A percentile compares a stretch with the other conserved stretches of the same genome.
These are phyloP conservation scores for Argopecten irradians DNA, from an alignment of 1,140 invertebrate genomes.

Conservation along the genomic window DNA sequence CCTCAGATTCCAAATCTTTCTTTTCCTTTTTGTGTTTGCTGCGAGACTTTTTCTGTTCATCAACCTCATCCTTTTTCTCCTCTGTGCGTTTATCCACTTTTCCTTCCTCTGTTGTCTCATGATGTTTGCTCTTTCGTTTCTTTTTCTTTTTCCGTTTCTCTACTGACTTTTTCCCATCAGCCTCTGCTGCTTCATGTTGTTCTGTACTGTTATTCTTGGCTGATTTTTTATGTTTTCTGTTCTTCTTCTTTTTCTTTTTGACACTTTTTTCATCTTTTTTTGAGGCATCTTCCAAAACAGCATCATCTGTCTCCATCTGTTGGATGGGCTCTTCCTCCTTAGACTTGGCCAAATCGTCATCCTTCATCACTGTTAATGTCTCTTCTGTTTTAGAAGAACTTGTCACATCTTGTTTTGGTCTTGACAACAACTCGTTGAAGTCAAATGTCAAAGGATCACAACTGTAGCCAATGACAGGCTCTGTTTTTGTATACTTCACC, in stretches of 20 bases:
- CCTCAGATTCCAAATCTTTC: slow-evolving; percentile 52
- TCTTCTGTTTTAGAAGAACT: slow-evolving; percentile 24
- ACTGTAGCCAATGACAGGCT: slow-evolving; percentile 61
- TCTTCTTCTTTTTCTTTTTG: slow-evolving; percentile 53
- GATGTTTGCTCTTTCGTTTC: slow-evolving; percentile 47
- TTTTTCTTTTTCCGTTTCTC: slow-evolving; percentile 56
- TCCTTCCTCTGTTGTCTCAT: slow-evolving; percentile 48
- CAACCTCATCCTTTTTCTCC: slow-evolving; percentile 48
- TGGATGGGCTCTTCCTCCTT: not conserved
- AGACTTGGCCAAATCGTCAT: not conserved
- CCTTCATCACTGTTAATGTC: not conserved
- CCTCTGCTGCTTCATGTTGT: slow-evolving; percentile 34
- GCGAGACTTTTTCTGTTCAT: slow-evolving; percentile 47
- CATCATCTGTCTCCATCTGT: slow-evolving; percentile 33
- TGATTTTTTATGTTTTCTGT: slow-evolving; percentile 49
- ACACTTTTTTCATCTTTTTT: slow-evolving; percentile 31
- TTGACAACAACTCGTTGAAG: slow-evolving; percentile 58
- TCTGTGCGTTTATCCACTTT: slow-evolving; percentile 41
- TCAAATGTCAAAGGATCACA: slow-evolving; percentile 72
- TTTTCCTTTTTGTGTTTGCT: slow-evolving; percentile 48
- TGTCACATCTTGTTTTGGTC: slow-evolving; percentile 29
- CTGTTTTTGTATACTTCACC: slow-evolving; percentile 62
- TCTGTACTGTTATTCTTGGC: slow-evolving; percentile 57
- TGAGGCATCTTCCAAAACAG: slow-evolving; percentile 28
- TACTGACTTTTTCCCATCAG: slow-evolving; percentile 36